phyloP scores from a whole-genome alignment of 1,140 invertebrate species.

The Ceratina australensis region DNA sequence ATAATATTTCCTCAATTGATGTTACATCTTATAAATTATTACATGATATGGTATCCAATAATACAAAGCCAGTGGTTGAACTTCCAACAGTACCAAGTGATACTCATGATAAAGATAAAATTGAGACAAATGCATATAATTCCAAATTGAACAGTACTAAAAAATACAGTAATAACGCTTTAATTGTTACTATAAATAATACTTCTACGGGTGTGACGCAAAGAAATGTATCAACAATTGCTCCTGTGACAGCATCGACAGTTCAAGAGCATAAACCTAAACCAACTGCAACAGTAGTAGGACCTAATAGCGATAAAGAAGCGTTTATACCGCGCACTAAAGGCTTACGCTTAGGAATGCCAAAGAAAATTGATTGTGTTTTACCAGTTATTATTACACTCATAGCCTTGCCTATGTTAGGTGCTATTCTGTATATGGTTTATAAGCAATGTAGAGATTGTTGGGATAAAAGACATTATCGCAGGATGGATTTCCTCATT shows the following conservation, averaged over 20 bases:
- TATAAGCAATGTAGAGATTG: conserved; percentile 85
- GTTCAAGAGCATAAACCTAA: conserved; percentile 71
- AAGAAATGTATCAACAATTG: conserved; percentile 3
- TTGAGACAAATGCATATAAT: background rate
- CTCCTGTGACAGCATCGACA: conserved; percentile 9
- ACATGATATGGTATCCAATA: too few species aligned
- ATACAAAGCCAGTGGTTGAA: conserved; percentile 22
- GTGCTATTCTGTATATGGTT: conserved; percentile 81
- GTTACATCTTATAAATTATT: too few species aligned
- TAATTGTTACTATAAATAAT: conserved; percentile 1
- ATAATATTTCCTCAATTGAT: background rate
- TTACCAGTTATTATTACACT: conserved; percentile 84
- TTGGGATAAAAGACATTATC: conserved; percentile 88
- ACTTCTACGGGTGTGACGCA: background rate
- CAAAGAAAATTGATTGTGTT: conserved; percentile 81
- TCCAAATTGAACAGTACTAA: conserved; percentile 17
- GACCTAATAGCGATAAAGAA: conserved; percentile 66
- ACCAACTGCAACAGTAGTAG: conserved; percentile 71
- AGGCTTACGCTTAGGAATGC: conserved; percentile 60
- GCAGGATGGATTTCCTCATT: conserved; percentile 89
- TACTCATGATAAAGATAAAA: background rate
- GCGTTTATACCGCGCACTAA: conserved; percentile 65
- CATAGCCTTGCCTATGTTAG: conserved; percentile 83
- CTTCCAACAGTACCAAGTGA: background rate
- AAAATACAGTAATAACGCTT: background rate